Evolutionary conservation across 64 coral and sea anemone species (phyloP).

Genomic region (Montipora cactus): DNA sequence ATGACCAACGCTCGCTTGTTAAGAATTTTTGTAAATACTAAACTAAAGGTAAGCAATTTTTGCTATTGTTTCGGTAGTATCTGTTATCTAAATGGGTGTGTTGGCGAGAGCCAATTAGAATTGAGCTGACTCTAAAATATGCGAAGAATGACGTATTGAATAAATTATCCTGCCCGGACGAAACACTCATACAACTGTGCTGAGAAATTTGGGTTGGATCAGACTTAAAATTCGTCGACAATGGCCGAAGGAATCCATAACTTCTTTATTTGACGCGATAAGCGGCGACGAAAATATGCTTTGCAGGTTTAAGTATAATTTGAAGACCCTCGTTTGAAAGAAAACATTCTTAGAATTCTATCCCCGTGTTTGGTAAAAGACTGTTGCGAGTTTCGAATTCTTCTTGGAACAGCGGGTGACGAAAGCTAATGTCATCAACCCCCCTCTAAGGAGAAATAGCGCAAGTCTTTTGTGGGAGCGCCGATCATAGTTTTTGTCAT

Average conservation of each 20-base stretch:
- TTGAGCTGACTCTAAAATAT: conserved; percentile 63
- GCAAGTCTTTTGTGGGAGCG: conserved; percentile 97
- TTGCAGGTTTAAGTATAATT: conserved; percentile 62
- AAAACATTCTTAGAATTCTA: conserved; percentile 69
- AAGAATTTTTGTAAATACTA: neutral
- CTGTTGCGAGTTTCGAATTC: conserved; percentile 83
- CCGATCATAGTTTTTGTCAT: conserved; percentile 96
- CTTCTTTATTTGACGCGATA: conserved; percentile 25
- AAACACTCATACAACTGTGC: conserved; percentile 8
- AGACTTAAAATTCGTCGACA: neutral
- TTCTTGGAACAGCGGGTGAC: conserved; percentile 76
- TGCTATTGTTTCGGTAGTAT: neutral
- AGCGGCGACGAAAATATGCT: neutral
- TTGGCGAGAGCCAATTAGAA: conserved; percentile 59
- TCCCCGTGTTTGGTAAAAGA: conserved; percentile 91
- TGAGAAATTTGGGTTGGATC: conserved; percentile 80
- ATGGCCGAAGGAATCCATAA: neutral
- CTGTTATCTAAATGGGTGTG: conserved; percentile 22
- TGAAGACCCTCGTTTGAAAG: conserved; percentile 60
- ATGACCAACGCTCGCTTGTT: neutral
- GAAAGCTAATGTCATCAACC: conserved; percentile 80
- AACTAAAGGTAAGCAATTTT: neutral
- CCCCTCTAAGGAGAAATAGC: conserved; percentile 96
- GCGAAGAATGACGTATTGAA: conserved; percentile 82
- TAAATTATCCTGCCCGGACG: conserved; percentile 84